These are phyloP conservation scores for Petrolisthes manimaculis DNA, from an alignment of 2,888 invertebrate genomes.

Conservation along the genomic window DNA sequence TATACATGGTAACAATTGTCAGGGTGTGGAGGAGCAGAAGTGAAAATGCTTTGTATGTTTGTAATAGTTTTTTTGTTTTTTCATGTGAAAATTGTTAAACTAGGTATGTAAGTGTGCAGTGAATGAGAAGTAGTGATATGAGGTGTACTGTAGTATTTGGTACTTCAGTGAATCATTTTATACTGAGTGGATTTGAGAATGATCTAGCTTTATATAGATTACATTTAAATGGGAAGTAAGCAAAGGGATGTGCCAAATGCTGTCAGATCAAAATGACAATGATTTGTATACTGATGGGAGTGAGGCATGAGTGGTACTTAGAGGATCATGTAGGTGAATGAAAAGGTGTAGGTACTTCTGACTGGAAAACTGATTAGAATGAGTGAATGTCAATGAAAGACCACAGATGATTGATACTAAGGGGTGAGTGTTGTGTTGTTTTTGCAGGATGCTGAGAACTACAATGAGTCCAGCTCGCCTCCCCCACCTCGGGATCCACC, in stretches of 20 bases:
- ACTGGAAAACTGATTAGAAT: no score
- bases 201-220: no score
- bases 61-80: neutral
- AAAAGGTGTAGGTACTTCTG: no score
- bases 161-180: neutral
- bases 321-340: no score
- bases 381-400: no score
- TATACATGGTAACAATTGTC: neutral
- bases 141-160: neutral
- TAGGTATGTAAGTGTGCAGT: neutral
- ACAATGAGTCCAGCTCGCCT: conserved; percentile 65
- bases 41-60: neutral
- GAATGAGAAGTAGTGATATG: neutral
- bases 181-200: no score
- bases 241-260: no score
- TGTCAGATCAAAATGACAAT: no score
- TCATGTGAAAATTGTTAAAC: neutral
- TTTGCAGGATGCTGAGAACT: conserved; percentile 60
- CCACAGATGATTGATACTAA: neutral
- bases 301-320: no score
- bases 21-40: no score
- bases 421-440: neutral
- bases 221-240: no score
- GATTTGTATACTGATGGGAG: no score
- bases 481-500: conserved; percentile 65